Base-by-base conservation (phyloP, 2,888 invertebrate species). In the Galeruca laticollis region DNA sequence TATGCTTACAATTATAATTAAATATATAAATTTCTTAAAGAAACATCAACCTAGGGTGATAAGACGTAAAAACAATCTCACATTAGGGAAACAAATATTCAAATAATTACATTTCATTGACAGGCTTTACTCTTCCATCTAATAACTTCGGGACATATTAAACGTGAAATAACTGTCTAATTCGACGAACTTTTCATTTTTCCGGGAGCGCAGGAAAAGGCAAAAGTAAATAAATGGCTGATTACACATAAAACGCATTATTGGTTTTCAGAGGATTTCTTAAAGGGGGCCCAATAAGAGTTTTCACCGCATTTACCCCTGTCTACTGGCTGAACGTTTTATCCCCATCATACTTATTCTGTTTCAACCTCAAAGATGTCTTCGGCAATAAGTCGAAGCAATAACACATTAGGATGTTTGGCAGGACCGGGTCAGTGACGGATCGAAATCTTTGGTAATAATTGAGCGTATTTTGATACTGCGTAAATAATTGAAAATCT, bases 371-470 rank as follows among this genome's bases (percentile, higher is more conserved):
- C 52, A 31, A 35, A 43, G 64, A 51, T 37, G 54, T 43, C 64
- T 57, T 70, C 61, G 70, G 62, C 70, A 72, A 74, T 74, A 77
- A 76, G 76, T 72, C 71, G 71, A 70, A 70, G 76, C 77, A 79
- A 80, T 77, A 80, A 80, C 79, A 80, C 78, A 79, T 80, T 78
- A 69, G 65, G 57, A 63, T 75, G 75, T 70, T 71, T 47, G 60
- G 71, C 56, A 57, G 56, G 35, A 10, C 11, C 56, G 56, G 56
- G 4, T 72, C 71, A 51, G 72, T 18, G 8, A 15, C 9, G 8
- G 6, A 6, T 8, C 6, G 15, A 8, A 8, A 47, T 5, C 26
- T 5, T 26, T 26, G 4, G 6, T 26, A 26, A 26, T 26, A 26
- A 5, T 26, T 1, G 26, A 3, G 26, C 26, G 6, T 26, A 5